Conservation (phyloP, 1,140 invertebrate genomes). For the Ceratosolen fusciceps region DNA sequence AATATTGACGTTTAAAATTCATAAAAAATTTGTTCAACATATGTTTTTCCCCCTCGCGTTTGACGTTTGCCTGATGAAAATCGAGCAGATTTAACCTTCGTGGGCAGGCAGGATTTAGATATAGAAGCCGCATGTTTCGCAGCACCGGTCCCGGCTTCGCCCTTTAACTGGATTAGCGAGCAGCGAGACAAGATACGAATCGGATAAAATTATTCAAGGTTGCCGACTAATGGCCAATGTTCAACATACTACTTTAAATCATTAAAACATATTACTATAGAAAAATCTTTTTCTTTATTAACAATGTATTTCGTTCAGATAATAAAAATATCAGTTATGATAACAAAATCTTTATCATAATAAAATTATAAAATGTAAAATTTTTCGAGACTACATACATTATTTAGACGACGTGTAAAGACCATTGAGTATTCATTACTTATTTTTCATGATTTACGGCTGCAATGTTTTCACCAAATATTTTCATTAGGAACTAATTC, state of each 20-base stretch:
- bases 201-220: not conserved
- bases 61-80: conserved; percentile 14
- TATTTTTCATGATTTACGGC: conserved; percentile 12
- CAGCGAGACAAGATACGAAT: not conserved
- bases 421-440: conserved; percentile 9
- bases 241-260: conserved; percentile 16
- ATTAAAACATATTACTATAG: not conserved
- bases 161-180: not conserved
- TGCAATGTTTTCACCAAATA: conserved; percentile 3
- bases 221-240: not conserved
- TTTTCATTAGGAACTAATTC: conserved; percentile 21
- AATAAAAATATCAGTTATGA: conserved; percentile 22
- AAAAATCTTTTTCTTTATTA: conserved; percentile 3
- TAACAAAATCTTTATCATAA: conserved; percentile 16
- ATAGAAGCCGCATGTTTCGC: not conserved
- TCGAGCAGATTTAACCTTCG: conserved; percentile 25
- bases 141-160: not conserved
- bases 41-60: not conserved
- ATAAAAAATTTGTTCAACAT: conserved; percentile 8
- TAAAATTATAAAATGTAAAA: conserved; percentile 28
- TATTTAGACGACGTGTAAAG: not conserved
- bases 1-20: no score
- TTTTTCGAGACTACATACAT: conserved; percentile 13
- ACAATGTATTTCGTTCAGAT: conserved; percentile 18
- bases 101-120: not conserved